Percentiles rank a stretch among this genome's conserved stretches.
Evolutionary conservation across 2,113 vertebrate genomes (phyloP).

Genomic region (Xiphias gladius): DNA sequence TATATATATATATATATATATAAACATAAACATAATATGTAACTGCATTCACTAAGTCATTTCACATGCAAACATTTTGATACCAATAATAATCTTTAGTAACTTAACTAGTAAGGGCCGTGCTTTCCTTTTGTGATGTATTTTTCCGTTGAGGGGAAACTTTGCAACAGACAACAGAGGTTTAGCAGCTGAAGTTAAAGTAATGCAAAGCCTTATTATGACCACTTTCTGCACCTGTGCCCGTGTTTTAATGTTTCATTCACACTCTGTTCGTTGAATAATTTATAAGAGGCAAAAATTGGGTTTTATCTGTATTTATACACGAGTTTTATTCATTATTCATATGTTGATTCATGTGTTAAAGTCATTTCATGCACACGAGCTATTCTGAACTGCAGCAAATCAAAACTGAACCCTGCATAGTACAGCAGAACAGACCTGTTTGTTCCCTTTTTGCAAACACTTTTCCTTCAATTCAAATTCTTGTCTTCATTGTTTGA

Average conservation of each 20-base stretch:
- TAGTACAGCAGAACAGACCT: constrained; percentile 31
- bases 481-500: constrained; percentile 24
- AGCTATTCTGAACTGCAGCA: constrained; percentile 52
- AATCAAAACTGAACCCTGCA: constrained; percentile 45
- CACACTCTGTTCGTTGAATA: constrained; percentile 62
- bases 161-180: constrained; percentile 11
- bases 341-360: constrained; percentile 71
- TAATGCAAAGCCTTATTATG: constrained; percentile 25
- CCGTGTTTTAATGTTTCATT: constrained; percentile 67
- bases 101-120: neutral
- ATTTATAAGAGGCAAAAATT: constrained; percentile 53
- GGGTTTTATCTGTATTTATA: constrained; percentile 52
- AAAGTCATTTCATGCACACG: constrained; percentile 66
- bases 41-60: neutral
- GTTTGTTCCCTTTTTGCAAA: constrained; percentile 37
- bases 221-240: constrained; percentile 26
- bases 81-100: neutral
- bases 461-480: constrained; percentile 46
- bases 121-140: neutral
- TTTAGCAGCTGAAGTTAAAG: neutral
- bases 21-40: neutral
- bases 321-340: constrained; percentile 67
- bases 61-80: neutral
- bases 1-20: too few relatives aligned
- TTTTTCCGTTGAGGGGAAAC: neutral